Base-by-base conservation (phyloP, 2,888 invertebrate species). In the Seira ritae region DNA sequence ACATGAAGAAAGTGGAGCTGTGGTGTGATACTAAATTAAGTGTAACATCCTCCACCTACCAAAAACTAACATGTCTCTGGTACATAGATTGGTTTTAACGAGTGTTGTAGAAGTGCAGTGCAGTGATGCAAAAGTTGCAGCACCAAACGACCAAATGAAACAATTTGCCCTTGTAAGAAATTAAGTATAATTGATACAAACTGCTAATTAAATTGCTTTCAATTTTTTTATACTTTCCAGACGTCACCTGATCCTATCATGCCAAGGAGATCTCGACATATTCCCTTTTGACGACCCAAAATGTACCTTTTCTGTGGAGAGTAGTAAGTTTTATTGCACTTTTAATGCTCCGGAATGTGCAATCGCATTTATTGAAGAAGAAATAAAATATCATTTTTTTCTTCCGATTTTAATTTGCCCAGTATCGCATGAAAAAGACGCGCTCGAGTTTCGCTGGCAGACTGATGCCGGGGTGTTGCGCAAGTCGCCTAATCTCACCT, bases 221-320 rank as follows among this genome's bases (percentile, higher is more conserved):
- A 65, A 15, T 68, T 3, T 23, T 31, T 68, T 74, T 73, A 22
- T 74, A 70, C 81, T 2, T 31, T 31, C 31, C 31, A 95, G 95
- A 92, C 94, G 97, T 90, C 97, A 97, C 92, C 94, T 97, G 90
- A 97, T 97, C 90, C 93, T 97, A 90, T 97, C 96, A 90, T 97
- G 97, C 92, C 96, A 97, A 92, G 97, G 97, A 91, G 94, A 96
- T 92, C 77, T 97, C 91, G 96, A 96, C 91, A 97, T 97, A 92
- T 97, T 97, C 92, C 97, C 97, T 90, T 97, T 97, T 92, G 97
- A 97, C 92, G 97, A 97, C 93, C 97, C 97, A 90, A 94, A 95
- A 92, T 97, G 97, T 93, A 96, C 96, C 92, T 97, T 97, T 93
- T 96, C 97, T 91, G 95, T 97, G 94, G 97, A 97, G 93, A 97